Evolutionary conservation across 2,797 vertebrate genomes (phyloP).

Genomic region (Sebastes kiyomatsui): DNA sequence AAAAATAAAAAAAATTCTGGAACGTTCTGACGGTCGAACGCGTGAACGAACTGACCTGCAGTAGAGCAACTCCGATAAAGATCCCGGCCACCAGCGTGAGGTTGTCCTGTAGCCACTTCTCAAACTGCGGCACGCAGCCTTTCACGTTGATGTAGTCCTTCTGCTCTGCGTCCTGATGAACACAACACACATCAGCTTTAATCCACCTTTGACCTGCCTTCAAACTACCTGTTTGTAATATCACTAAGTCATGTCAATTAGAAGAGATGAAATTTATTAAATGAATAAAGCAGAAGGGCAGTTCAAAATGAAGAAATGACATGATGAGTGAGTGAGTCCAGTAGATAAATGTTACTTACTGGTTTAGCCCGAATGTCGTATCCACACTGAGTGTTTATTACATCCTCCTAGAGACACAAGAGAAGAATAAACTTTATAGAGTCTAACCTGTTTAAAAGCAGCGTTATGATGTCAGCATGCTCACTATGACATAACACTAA

Average conservation of each 20-base stretch:
- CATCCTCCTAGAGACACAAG: slow-evolving; percentile 87
- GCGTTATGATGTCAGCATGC: neutral
- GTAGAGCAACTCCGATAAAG: slow-evolving; percentile 95
- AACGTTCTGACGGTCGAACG: too few species aligned
- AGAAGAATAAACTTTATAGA: too few species aligned
- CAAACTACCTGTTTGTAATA: neutral
- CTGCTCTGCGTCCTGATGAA: slow-evolving; percentile 89
- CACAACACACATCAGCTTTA: neutral
- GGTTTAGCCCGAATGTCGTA: slow-evolving; percentile 94
- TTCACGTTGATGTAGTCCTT: slow-evolving; percentile 96
- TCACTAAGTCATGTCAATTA: neutral
- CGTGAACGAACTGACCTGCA: slow-evolving; percentile 83
- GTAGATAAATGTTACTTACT: slow-evolving; percentile 78
- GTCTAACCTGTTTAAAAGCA: neutral
- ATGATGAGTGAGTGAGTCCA: neutral
- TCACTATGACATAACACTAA: too few species aligned
- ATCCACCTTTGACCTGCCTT: neutral
- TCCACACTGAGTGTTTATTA: slow-evolving; percentile 98
- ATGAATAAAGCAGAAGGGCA: neutral
- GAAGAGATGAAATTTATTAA: neutral
- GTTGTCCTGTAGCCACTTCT: slow-evolving; percentile 98
- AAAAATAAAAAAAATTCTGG: too few species aligned
- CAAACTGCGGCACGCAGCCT: slow-evolving; percentile 97
- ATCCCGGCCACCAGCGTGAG: slow-evolving; percentile 96
- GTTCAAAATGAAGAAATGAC: neutral